Evolutionary conservation across 2,888 invertebrate species (phyloP), one percentile per base, ranked within the genome.

Genomic region (Stenchaetothrips biformis): DNA sequence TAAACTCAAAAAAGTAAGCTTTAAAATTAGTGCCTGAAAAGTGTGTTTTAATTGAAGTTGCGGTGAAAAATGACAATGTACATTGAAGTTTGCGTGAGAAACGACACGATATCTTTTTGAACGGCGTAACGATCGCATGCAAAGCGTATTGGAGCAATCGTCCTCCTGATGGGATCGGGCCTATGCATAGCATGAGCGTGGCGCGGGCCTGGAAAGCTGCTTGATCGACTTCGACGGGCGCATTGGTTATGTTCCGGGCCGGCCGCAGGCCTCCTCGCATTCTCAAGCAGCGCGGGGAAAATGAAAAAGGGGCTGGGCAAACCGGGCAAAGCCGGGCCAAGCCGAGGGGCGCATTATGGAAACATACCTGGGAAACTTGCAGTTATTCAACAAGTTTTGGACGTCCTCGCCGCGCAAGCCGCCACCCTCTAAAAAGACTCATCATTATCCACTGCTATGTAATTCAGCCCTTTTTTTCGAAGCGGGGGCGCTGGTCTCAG

Each of bases 221-320:
- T 74, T 74, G 67, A 74, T 74, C 67, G 67, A 74, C 67, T 74
- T 74, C 25, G 67, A 21, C 25, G 21, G 21, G 67, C 67, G 67
- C 67, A 74, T 74, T 11, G 67, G 67, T 74, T 25, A 74, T 74
- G n/a, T 25, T 25, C 21, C 21, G n/a, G 67, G 21, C 0, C 21
- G 0, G 67, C 25, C 25, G 25, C 37, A 37, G 37, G 37, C 37
- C 37, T 37, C 2, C 37, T 37, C 37, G 37, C 37, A 37, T 37
- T 37, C 37, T 37, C 37, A 37, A 37, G 37, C 37, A 37, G 37
- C 37, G 37, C 2, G 4, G 37, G 37, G 37, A 37, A 37, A 37
- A 37, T 37, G 37, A 37, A 37, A 37, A 37, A 4, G 4, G 37
- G 37, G n/a, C n/a, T n/a, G n/a, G 37, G 37, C 37, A 37, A 37